Conservation (phyloP, 2,113 vertebrate species). For the Tangachromis dhanisi region DNA sequence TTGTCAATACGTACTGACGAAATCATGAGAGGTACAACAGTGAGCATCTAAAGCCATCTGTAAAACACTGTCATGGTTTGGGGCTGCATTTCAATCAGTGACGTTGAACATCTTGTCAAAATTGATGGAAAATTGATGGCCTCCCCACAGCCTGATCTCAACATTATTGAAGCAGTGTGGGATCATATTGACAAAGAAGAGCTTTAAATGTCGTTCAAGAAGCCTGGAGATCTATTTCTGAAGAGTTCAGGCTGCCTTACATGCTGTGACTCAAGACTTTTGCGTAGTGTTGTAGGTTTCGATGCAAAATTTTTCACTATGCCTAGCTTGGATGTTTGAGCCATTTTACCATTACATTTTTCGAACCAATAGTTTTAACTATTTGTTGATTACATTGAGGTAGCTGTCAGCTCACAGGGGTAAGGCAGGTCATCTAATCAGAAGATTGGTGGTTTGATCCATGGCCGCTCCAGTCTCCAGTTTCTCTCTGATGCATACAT, state of each 20-base stretch:
- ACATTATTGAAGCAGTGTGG: background rate
- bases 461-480: background rate
- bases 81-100: background rate
- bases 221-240: background rate
- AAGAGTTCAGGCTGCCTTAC: background rate
- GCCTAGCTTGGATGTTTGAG: background rate
- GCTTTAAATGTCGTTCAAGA: background rate
- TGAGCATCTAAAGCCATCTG: background rate
- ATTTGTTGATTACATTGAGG: background rate
- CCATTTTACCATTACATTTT: background rate
- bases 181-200: background rate
- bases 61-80: background rate
- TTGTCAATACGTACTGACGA: background rate
- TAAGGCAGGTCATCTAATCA: background rate
- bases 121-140: background rate
- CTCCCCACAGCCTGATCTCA: background rate
- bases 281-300: background rate
- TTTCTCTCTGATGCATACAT: background rate
- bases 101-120: background rate
- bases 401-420: background rate
- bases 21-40: background rate
- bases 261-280: background rate
- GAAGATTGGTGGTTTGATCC: background rate
- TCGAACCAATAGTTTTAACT: background rate
- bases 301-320: fast-evolving